phyloP scores from a whole-genome alignment of 1,140 invertebrate genomes.

The Trachymyrmex cornetzi region DNA sequence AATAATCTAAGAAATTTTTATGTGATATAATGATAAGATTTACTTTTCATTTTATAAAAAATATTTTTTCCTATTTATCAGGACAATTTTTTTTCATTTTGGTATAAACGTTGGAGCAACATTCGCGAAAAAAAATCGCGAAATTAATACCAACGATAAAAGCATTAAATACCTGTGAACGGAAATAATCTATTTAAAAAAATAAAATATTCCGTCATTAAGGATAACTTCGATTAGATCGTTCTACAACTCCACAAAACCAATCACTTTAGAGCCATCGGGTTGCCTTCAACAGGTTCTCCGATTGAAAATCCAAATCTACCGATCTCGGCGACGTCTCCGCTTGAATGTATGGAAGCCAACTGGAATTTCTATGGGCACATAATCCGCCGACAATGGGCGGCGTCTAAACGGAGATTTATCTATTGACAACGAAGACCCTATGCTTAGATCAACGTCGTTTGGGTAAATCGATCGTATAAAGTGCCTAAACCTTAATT shows the following conservation, averaged over 20 bases:
- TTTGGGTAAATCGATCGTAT: constrained; percentile 61
- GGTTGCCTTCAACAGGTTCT: constrained; percentile 65
- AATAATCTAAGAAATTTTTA: not conserved
- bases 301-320: constrained; percentile 62
- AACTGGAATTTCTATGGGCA: constrained; percentile 59
- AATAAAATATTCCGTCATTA: constrained; percentile 31
- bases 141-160: not conserved
- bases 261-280: constrained; percentile 32
- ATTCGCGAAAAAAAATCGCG: not conserved
- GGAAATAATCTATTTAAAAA: constrained; percentile 9
- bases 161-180: not conserved
- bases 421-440: constrained; percentile 62
- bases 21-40: constrained; percentile 4
- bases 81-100: no score
- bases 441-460: constrained; percentile 59
- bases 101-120: no score
- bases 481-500: constrained; percentile 61
- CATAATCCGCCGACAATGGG: constrained; percentile 71
- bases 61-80: not conserved
- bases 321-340: constrained; percentile 41
- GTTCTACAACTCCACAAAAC: constrained; percentile 53
- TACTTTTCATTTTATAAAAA: not conserved
- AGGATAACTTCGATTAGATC: constrained; percentile 43
- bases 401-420: constrained; percentile 70
- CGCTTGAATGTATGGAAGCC: constrained; percentile 24